A percentile compares a stretch with the other conserved stretches of the same genome.
These are phyloP conservation scores for Conchocele bisecta DNA, from an alignment of 2,888 invertebrate genomes.

Conservation along the genomic window DNA sequence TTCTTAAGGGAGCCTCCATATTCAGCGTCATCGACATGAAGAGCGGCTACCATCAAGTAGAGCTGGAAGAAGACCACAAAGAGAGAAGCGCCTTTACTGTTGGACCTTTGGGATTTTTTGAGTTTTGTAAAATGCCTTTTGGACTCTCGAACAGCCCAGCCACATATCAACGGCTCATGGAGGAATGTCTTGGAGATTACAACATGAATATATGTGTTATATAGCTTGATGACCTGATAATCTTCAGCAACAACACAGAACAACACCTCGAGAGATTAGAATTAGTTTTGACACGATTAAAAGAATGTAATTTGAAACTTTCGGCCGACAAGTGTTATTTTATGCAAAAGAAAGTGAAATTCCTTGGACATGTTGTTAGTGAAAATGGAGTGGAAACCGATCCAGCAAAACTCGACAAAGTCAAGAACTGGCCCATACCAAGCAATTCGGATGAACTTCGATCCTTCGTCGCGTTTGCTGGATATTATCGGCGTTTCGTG, in stretches of 20 bases:
- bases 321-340: not conserved
- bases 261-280: not conserved
- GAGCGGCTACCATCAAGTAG: conserved; percentile 5
- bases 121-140: conserved; percentile 8
- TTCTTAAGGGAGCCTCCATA: too few relatives aligned
- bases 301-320: conserved; percentile 1
- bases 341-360: not conserved
- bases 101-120: conserved; percentile 2
- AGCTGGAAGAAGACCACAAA: conserved; percentile 7
- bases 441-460: too few relatives aligned
- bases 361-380: not conserved
- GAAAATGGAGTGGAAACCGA: too few relatives aligned
- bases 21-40: too few relatives aligned
- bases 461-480: too few relatives aligned
- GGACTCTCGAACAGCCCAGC: conserved; percentile 13
- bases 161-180: conserved; percentile 12
- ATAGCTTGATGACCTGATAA: conserved; percentile 7
- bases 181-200: conserved; percentile 7
- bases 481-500: too few relatives aligned
- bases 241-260: not conserved
- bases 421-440: too few relatives aligned
- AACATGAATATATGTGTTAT: conserved; percentile 5
- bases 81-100: conserved; percentile 11
- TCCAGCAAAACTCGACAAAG: too few relatives aligned
- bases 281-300: not conserved